These are phyloP conservation scores for Hydroisotoma schaefferi DNA, from an alignment of 2,888 invertebrate species.

Conservation along the genomic window DNA sequence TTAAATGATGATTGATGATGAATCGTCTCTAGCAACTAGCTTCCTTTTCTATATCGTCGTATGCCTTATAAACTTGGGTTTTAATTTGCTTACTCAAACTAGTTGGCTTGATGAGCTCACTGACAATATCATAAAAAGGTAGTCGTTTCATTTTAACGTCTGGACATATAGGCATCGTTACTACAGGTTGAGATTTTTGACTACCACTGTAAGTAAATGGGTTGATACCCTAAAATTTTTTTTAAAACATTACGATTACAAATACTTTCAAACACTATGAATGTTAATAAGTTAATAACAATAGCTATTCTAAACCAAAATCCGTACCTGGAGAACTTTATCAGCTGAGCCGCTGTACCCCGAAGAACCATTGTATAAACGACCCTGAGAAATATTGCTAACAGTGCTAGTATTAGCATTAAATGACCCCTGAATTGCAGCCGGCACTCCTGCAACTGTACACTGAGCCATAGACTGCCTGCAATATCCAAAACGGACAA, in stretches of 20 bases:
- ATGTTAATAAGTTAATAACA: too few species aligned
- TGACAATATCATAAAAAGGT: constrained; percentile 87
- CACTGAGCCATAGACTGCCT: too few species aligned
- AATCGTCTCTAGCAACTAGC: too few species aligned
- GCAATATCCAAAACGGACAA: too few species aligned
- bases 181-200: constrained; percentile 2
- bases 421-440: too few species aligned
- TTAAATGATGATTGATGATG: neutral
- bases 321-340: constrained; percentile 24
- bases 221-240: neutral
- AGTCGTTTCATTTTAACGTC: constrained; percentile 88
- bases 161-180: constrained; percentile 74
- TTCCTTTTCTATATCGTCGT: too few species aligned
- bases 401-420: too few species aligned
- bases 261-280: neutral
- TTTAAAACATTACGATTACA: neutral
- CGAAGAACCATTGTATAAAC: neutral
- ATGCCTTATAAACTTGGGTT: too few species aligned
- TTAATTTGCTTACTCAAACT: constrained; percentile 62
- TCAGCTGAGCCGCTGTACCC: constrained; percentile 13
- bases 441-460: too few species aligned
- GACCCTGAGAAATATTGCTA: too few species aligned
- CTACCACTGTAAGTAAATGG: constrained; percentile 1
- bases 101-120: constrained; percentile 83
- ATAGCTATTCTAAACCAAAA: too few species aligned